Conservation (phyloP, 2,888 invertebrate species). For the Physocephala rufipes region DNA sequence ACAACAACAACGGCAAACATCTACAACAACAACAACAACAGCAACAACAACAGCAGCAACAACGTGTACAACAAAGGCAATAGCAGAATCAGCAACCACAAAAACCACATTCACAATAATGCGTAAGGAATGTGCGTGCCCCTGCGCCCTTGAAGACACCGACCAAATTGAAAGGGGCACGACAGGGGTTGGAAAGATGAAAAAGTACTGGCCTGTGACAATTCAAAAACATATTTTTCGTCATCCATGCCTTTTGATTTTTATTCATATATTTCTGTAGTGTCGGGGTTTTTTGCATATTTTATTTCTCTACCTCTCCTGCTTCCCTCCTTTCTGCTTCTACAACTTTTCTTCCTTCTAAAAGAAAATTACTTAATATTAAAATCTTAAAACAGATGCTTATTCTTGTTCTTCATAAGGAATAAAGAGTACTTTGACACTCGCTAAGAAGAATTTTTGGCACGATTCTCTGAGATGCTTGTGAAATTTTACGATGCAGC, state of each 20-base stretch:
- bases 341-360: neutral
- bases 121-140: no score
- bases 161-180: no score
- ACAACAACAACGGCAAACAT: conserved; percentile 28
- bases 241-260: neutral
- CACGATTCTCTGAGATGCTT: conserved; percentile 10
- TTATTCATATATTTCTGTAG: neutral
- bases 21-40: conserved; percentile 16
- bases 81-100: conserved; percentile 36
- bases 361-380: conserved; percentile 26
- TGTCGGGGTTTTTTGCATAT: neutral
- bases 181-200: no score
- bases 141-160: no score
- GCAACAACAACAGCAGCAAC: conserved; percentile 17
- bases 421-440: conserved; percentile 12
- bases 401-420: neutral
- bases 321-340: neutral
- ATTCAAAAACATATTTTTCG: neutral
- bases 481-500: conserved; percentile 13
- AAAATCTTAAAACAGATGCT: conserved; percentile 19
- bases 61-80: conserved; percentile 40
- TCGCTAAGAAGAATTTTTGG: conserved; percentile 23
- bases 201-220: neutral
- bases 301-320: neutral
- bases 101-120: conserved; percentile 7